Evolutionary conservation across 2,113 vertebrate genomes (phyloP), one percentile per base, ranked within the genome.

Genomic region (Pelecanus crispus): DNA sequence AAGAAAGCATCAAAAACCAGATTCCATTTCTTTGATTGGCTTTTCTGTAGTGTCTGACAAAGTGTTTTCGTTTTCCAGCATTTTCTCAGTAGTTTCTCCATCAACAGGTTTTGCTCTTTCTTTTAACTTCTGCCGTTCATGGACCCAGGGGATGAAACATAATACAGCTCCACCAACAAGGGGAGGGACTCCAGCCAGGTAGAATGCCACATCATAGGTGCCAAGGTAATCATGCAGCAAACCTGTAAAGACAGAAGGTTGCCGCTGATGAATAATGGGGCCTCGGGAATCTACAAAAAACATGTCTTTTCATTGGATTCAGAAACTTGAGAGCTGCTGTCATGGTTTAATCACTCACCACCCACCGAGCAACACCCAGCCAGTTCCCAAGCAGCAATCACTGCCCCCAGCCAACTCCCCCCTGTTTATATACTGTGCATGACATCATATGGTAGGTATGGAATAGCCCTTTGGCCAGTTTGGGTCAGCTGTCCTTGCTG

Each of bases 161-260:
- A 99, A 96, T 77, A 99, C 68, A 13, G 97, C 94, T 34, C 99
- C 99, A 1, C 99, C 99, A 24, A 99, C 61, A n/a, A 99, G 95
- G 4, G 99, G 99, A 10, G 99, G 99, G 81, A 99, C 97, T 4
- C 99, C 99, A 1, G 99, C 99, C 92, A 99, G 98, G 97, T 99
- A 99, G 97, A 99, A 99, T 1, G 99, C 99, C 84, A 98, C 92
- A 4, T 99, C 92, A 1, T 99, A 99, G 94, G 83, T 98, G 16
- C 98, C 98, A 11, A 99, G 98, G 22, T 97, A 96, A 94, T 99
- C 99, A 36, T 96, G 98, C 81, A 99, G 98, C 87, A 98, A 98
- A 32, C 99, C 99, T 99, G 95, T 15, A 56, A 72, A 73, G 68
- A 88, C 40, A 97, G 53, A 45, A 55, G 38, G 67, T 62, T 36